Percentiles rank a stretch among this genome's conserved stretches.
Evolutionary conservation across 1,140 invertebrate species (phyloP).

Genomic region (Drosophila lacteicornis): DNA sequence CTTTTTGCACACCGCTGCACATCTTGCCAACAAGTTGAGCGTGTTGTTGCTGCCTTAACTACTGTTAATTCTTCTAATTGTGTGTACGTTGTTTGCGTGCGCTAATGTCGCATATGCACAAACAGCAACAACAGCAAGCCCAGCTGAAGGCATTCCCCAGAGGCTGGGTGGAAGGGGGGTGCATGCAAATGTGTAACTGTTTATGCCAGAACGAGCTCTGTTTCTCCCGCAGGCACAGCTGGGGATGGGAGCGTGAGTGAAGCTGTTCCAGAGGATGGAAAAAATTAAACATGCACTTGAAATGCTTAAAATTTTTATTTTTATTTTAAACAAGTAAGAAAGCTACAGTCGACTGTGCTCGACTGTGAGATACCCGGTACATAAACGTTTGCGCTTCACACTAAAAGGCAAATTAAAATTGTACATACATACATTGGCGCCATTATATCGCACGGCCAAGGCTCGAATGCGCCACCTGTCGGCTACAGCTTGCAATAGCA

Average conservation of each 20-base stretch:
- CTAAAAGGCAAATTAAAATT: too few relatives aligned
- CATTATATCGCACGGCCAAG: too few relatives aligned
- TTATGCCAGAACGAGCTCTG: slow-evolving; percentile 55
- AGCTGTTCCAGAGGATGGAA: not conserved
- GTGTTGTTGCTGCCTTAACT: slow-evolving; percentile 71
- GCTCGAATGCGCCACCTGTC: too few relatives aligned
- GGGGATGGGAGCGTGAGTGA: slow-evolving; percentile 27
- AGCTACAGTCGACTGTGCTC: too few relatives aligned
- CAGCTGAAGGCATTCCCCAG: slow-evolving; percentile 9
- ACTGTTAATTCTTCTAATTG: slow-evolving; percentile 82
- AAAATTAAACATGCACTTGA: too few relatives aligned
- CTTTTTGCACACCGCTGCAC: slow-evolving; percentile 37
- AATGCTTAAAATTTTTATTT: too few relatives aligned
- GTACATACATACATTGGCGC: too few relatives aligned
- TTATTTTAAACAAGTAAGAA: too few relatives aligned
- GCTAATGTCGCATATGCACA: slow-evolving; percentile 79
- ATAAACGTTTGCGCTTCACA: too few relatives aligned
- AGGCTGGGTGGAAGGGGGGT: slow-evolving; percentile 3
- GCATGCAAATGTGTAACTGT: slow-evolving; percentile 75
- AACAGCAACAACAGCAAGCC: slow-evolving; percentile 39
- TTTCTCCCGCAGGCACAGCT: not conserved
- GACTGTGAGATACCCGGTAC: too few relatives aligned
- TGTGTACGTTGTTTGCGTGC: slow-evolving; percentile 82
- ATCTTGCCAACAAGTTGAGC: slow-evolving; percentile 57
- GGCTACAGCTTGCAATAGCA: too few relatives aligned